These are phyloP conservation scores for Nannoperca australis DNA, from an alignment of 2,797 vertebrate species.

Conservation along the genomic window DNA sequence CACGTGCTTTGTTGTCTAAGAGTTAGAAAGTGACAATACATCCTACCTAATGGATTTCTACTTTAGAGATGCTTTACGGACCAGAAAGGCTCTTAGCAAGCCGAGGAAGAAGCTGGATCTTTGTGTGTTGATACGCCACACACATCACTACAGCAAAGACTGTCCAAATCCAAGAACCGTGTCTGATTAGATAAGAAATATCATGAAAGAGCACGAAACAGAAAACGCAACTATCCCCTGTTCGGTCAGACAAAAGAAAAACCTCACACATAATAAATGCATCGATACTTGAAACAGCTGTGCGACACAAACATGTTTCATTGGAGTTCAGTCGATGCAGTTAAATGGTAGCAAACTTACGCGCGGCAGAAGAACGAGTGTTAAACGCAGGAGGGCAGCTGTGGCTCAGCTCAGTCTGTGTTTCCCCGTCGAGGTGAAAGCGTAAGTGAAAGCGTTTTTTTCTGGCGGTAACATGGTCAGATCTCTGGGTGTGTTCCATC, in stretches of 20 bases:
- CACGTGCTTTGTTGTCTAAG: too few species aligned
- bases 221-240: neutral
- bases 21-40: too few species aligned
- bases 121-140: too few species aligned
- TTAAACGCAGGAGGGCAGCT: neutral
- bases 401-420: neutral
- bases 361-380: neutral
- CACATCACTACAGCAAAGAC: too few species aligned
- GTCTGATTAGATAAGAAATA: too few species aligned
- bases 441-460: neutral
- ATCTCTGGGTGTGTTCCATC: too few species aligned
- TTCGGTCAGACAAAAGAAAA: neutral
- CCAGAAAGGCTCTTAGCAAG: too few species aligned
- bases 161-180: too few species aligned
- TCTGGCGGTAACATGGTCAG: too few species aligned
- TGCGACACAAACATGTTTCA: neutral
- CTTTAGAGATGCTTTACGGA: too few species aligned
- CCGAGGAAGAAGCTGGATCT: too few species aligned
- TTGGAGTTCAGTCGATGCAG: neutral
- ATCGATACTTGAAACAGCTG: neutral
- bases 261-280: neutral
- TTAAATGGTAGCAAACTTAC: conserved; percentile 10
- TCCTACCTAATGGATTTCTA: too few species aligned
- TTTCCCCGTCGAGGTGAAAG: accelerated
- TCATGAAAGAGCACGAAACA: neutral